Base-by-base conservation (phyloP, 2,797 vertebrate genomes). In the Enteromius fasciolatus region DNA sequence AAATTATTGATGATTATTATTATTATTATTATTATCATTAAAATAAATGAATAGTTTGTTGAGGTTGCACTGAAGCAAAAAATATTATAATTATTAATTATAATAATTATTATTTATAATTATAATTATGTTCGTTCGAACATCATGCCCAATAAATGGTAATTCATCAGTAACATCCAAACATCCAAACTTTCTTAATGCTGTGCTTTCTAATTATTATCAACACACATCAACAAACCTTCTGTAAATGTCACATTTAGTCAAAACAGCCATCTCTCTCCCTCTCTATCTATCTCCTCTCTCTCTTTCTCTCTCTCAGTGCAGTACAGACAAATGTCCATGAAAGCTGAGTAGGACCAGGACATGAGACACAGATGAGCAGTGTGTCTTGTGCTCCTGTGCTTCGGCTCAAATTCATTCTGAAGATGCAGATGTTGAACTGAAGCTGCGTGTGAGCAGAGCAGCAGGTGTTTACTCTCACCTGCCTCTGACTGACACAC, bases 401-500 rank as follows among this genome's bases (percentile, higher is more conserved):
- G 63, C 17, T 66, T 18, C n/a, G 1, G 33, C 18, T 66, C 33
- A 12, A n/a, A 6, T 18, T 68, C 66, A 7, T n/a, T 39, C 20
- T 46, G 39, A 46, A 41, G 20, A 39, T 15, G 23, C 8, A 46
- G 23, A 70, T 46, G 68, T 48, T 17, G 41, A 70, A 46, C 44
- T 3, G 68, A 70, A 23, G 39, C 41, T 9, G 69, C 20, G 25
- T 72, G 44, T 50, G 44, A 50, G 25, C 25, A 0, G 25, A 50
- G 46, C 69, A 72, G 69, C 69, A 28, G 69, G 25, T 73, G 70
- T 73, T 73, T 73, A 73, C 46, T 12, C 18, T 73, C 70, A 73
- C 46, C 70, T 50, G 46, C 70, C 28, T 73, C 28, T 33, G 70
- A 73, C 46, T 20, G 10, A 50, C 46, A 31, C 15, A 72, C 46